These are phyloP conservation scores for Corythucha ciliata DNA, from an alignment of 2,888 invertebrate genomes.

Conservation along the genomic window DNA sequence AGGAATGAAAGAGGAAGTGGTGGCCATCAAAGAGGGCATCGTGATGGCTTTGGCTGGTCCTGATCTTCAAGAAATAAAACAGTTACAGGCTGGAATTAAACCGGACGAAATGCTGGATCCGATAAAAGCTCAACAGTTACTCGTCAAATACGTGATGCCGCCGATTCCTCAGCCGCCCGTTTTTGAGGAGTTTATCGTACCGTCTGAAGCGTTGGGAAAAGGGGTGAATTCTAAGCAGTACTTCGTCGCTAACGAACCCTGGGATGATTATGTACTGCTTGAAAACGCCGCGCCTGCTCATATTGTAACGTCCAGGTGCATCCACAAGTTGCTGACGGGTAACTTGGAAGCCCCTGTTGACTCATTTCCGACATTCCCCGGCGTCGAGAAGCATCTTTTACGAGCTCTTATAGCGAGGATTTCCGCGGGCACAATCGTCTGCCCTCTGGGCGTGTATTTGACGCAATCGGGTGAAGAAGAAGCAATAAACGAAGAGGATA, in stretches of 20 bases:
- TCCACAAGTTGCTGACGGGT: constrained; percentile 69
- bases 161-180: constrained; percentile 16
- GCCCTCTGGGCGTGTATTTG: constrained; percentile 66
- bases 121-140: constrained; percentile 15
- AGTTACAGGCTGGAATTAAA: constrained; percentile 16
- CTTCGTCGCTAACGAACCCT: constrained; percentile 70
- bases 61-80: constrained; percentile 18
- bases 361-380: constrained; percentile 72
- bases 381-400: constrained; percentile 72
- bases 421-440: constrained; percentile 67
- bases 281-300: constrained; percentile 72
- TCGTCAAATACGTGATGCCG: constrained; percentile 22
- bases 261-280: constrained; percentile 68
- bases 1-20: constrained; percentile 25
- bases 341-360: constrained; percentile 51
- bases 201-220: constrained; percentile 21
- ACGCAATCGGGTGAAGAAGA: constrained; percentile 43
- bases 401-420: constrained; percentile 79
- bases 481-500: constrained; percentile 47
- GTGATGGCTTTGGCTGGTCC: constrained; percentile 21
- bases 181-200: constrained; percentile 19
- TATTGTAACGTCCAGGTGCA: constrained; percentile 58
- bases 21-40: constrained; percentile 23
- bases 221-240: constrained; percentile 43
- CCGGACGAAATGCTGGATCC: constrained; percentile 12